phyloP scores from a whole-genome alignment of 2,113 vertebrate genomes.

The Tenebrosternarchus preto region DNA sequence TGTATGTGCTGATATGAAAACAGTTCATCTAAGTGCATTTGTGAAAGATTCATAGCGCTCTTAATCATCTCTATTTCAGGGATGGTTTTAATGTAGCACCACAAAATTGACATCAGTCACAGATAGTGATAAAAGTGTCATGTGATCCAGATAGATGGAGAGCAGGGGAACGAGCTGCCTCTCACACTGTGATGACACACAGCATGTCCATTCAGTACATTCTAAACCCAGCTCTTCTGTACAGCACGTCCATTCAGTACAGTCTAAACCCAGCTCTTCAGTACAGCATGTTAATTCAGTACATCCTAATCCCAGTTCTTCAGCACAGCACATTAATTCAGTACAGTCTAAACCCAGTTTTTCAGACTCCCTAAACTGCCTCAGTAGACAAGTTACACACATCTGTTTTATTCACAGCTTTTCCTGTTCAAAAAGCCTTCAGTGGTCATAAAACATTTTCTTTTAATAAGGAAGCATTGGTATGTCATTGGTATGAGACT shows the following conservation, averaged over 20 bases:
- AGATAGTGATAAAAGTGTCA: slow-evolving; percentile 51
- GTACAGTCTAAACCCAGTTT: not conserved
- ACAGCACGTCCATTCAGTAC: not conserved
- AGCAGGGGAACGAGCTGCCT: slow-evolving; percentile 32
- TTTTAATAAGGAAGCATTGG: too few relatives aligned
- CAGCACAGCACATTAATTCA: not conserved
- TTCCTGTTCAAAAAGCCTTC: too few relatives aligned
- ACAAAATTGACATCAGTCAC: slow-evolving; percentile 52
- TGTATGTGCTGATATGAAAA: slow-evolving; percentile 57
- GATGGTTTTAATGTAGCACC: slow-evolving; percentile 56
- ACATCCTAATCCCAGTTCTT: slow-evolving; percentile 19
- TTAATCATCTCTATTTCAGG: slow-evolving; percentile 56
- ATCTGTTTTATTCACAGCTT: too few relatives aligned
- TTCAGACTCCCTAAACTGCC: not conserved
- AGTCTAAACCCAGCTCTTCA: too few relatives aligned
- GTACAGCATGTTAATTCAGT: not conserved
- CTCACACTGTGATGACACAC: not conserved
- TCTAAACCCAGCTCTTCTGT: not conserved
- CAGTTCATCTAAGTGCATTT: slow-evolving; percentile 65
- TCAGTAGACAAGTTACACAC: too few relatives aligned
- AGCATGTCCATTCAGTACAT: not conserved
- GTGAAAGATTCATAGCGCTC: slow-evolving; percentile 53
- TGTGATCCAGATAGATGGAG: slow-evolving; percentile 42
- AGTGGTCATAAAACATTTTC: too few relatives aligned
- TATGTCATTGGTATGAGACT: too few relatives aligned